Evolutionary conservation across 2,888 invertebrate genomes (phyloP), one percentile per base, ranked within the genome.

Genomic region (Thyatira batis): DNA sequence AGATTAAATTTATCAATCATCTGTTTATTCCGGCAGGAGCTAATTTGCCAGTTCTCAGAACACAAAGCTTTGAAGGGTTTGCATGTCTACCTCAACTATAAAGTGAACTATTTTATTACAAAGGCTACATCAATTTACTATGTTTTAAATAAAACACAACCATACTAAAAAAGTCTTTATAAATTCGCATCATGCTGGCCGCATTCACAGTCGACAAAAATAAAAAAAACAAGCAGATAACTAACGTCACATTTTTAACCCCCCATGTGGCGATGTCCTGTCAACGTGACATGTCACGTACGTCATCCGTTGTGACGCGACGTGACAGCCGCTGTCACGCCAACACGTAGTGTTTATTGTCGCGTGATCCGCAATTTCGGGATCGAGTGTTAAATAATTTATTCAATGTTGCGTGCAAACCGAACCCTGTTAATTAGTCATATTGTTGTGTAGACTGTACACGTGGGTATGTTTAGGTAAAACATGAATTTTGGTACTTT

Each of bases 241-340:
- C 25, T 30, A 17, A 49, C 25, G 27, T 49, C 23, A 57, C 57
- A 66, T 55, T 64, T 58, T 61, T 60, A 57, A 50, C 45, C 67
- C 71, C 62, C 66, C 39, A 8, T 39, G 39, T n/a, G 17, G 39
- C 39, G 68, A 60, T 56, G 61, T 52, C 63, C 51, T 58, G 67
- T 65, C 70, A 65, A 45, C 58, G 61, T 60, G 64, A 59, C 57
- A 57, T 49, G 61, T 61, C 69, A 56, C 70, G 53, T 57, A 60
- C 65, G 69, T 65, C 27, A 59, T 49, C 57, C 50, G 54, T 39
- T 39, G 58, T 65, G 68, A 70, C 71, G 54, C 58, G 67, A 65
- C 77, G 72, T 78, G 80, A 77, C 82, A 76, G 71, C 61, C 25
- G 62, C 66, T 76, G 81, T 80, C 81, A 78, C 67, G 65, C 60